phyloP scores from a whole-genome alignment of 2,888 invertebrate species.

The Cacoxenus indagator region DNA sequence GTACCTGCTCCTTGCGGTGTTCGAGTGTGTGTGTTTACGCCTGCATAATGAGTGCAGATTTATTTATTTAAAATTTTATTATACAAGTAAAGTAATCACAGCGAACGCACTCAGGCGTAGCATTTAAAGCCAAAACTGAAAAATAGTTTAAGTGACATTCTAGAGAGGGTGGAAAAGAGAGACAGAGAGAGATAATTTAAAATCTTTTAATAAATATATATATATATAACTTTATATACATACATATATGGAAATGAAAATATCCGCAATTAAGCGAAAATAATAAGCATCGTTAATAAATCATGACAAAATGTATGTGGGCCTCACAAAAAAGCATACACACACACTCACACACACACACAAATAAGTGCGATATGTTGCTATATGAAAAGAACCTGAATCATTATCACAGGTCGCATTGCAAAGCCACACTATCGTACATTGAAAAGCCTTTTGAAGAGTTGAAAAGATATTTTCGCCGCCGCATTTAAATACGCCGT shows the following conservation, averaged over 20 bases:
- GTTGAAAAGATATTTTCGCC: not conserved
- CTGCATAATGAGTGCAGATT: conserved; percentile 1
- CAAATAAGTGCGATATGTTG: not conserved
- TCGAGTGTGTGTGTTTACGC: not conserved
- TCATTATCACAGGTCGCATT: not conserved
- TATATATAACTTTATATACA: too few relatives aligned
- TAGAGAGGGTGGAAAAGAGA: not conserved
- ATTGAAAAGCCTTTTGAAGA: not conserved
- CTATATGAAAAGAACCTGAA: not conserved
- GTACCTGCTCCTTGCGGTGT: not conserved
- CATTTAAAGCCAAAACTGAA: conserved; percentile 4
- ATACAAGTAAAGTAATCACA: conserved; percentile 8
- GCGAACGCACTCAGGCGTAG: conserved; percentile 1
- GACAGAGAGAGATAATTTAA: too few relatives aligned
- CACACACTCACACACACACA: not conserved
- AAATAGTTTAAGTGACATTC: not conserved
- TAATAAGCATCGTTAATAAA: conserved; percentile 64
- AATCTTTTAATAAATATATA: too few relatives aligned
- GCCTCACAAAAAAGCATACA: conserved; percentile 20
- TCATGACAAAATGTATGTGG: conserved; percentile 43
- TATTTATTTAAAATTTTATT: conserved; percentile 12
- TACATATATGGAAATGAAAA: conserved; percentile 43
- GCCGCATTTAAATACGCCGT: not conserved
- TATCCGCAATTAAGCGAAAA: conserved; percentile 61
- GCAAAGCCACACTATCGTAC: not conserved